These are phyloP conservation scores for Lagria hirta DNA, from an alignment of 2,888 invertebrate genomes.

Conservation along the genomic window DNA sequence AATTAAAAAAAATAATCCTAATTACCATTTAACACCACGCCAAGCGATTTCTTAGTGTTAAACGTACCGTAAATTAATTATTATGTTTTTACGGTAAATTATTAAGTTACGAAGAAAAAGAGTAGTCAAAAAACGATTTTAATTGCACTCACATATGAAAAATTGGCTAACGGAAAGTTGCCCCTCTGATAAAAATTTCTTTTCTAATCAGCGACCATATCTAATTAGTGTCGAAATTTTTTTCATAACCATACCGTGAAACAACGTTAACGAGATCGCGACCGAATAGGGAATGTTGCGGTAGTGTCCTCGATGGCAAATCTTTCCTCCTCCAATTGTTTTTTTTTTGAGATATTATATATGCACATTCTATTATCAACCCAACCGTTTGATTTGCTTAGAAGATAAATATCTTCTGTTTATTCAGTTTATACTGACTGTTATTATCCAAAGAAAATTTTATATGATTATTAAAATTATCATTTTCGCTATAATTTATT, in stretches of 20 bases:
- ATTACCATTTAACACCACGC: conserved; percentile 11
- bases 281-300: not conserved
- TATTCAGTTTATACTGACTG: conserved; percentile 16
- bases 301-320: conserved; percentile 3
- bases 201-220: conserved; percentile 26
- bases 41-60: conserved; percentile 11
- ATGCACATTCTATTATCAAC: conserved; percentile 1
- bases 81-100: conserved; percentile 25
- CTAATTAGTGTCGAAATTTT: conserved; percentile 25
- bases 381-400: conserved; percentile 21
- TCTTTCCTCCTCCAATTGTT: conserved; percentile 1
- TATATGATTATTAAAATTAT: conserved; percentile 24
- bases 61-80: conserved; percentile 27
- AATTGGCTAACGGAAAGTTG: conserved; percentile 22
- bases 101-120: conserved; percentile 18
- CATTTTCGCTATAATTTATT: conserved; percentile 9
- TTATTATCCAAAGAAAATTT: conserved; percentile 25
- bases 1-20: conserved; percentile 5
- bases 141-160: conserved; percentile 20
- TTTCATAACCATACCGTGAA: conserved; percentile 6
- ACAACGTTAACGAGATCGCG: conserved; percentile 6
- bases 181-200: conserved; percentile 13
- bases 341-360: conserved; percentile 2
- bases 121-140: conserved; percentile 19
- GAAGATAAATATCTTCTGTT: conserved; percentile 16